phyloP scores from a whole-genome alignment of 2,797 vertebrate species.

The Arnoldichthys spilopterus region DNA sequence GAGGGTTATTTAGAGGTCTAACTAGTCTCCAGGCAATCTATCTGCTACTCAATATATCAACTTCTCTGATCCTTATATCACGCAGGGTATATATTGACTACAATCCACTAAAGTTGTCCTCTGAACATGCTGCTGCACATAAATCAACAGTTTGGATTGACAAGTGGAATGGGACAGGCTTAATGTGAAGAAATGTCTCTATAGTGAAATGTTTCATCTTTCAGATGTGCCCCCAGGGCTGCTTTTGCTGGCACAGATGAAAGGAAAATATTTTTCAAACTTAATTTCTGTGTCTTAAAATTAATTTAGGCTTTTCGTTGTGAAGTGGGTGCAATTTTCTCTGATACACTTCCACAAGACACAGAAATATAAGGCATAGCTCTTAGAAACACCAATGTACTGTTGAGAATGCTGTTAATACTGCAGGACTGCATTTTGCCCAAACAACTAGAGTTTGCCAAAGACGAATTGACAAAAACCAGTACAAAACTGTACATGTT shows the following conservation, averaged over 20 bases:
- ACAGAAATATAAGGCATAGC: not conserved
- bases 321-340: not conserved
- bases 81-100: slow-evolving; percentile 28
- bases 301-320: not conserved
- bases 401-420: too few species aligned
- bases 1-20: slow-evolving; percentile 57
- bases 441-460: too few species aligned
- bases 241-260: not conserved
- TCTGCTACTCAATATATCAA: slow-evolving; percentile 15
- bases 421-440: too few species aligned
- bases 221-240: not conserved
- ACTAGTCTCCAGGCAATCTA: slow-evolving; percentile 40
- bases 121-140: slow-evolving; percentile 3
- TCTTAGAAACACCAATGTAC: too few species aligned
- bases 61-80: slow-evolving; percentile 12
- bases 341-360: not conserved
- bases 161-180: slow-evolving; percentile 11
- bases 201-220: slow-evolving; percentile 12
- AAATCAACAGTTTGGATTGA: slow-evolving; percentile 19
- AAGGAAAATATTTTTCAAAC: not conserved
- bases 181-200: slow-evolving; percentile 2
- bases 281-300: not conserved
- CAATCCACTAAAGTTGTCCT: slow-evolving; percentile 32
- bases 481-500: too few species aligned
- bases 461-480: too few species aligned